Evolutionary conservation across 2,888 invertebrate genomes (phyloP), one percentile per base, ranked within the genome.

Genomic region (Palloptera scutellata): DNA sequence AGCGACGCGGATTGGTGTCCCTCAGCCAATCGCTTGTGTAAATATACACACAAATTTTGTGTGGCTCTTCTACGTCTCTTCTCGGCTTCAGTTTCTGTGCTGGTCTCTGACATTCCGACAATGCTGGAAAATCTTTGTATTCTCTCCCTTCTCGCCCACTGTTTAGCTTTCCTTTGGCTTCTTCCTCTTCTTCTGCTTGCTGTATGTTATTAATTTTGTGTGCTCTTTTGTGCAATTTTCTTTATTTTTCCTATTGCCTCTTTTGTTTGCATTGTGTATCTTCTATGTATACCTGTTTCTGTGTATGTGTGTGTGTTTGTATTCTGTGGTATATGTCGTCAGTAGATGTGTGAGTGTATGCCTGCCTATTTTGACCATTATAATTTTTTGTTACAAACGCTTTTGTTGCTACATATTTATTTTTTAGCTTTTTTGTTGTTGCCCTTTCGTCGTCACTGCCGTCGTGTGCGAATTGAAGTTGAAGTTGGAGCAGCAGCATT

Each of bases 21-120:
- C 78, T 82, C 81, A 82, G 81, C 84, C 84, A 84, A 84, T 84
- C 84, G 81, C 78, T 81, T 82, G 81, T 80, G 84, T 80, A 84
- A 84, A 84, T 81, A 83, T 78, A 54, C 20, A 55, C 40, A 55
- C 30, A 45, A 30, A 30, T 30, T 4, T 30, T 30, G 30, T 30
- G 30, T 30, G 30, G 30, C 30, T 30, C 30, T 30, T 30, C 30
- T 30, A 30, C 30, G 30, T 30, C 30, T 30, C 30, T 6, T 30
- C 30, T 30, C n/a, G 30, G 30, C 30, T 30, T 30, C 30, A 6
- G 30, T 30, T 30, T 30, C 30, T 30, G 30, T 30, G 30, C 30
- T 30, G 30, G 30, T 30, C 30, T 30, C 30, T 30, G 30, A 30
- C 30, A 30, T 30, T 30, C 52, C 8, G 19, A 17, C 57, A 42